A percentile compares a stretch with the other conserved stretches of the same genome.
These are phyloP conservation scores for Mustelus asterias DNA, from an alignment of 2,113 vertebrate species.

Conservation along the genomic window DNA sequence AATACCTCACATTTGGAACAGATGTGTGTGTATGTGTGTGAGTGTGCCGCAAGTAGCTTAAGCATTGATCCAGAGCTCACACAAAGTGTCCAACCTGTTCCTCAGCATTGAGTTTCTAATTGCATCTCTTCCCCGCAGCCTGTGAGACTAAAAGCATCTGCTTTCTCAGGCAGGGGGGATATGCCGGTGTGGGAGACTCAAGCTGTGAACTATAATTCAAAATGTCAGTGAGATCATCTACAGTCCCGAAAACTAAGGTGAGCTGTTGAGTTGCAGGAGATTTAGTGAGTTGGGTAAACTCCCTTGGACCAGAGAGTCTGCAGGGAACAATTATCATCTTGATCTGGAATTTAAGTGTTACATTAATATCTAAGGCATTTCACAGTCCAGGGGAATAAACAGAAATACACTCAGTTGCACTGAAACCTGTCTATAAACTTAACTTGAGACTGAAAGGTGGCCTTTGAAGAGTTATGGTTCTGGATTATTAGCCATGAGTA, in stretches of 20 bases:
- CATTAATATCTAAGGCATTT: neutral
- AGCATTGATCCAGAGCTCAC: conserved; percentile 25
- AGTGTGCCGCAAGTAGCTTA: neutral
- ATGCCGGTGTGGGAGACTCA: neutral
- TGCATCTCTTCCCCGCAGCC: conserved; percentile 22
- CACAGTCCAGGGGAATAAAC: neutral
- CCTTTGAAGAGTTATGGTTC: too few relatives aligned
- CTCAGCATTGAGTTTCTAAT: conserved; percentile 23
- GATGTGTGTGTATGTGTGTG: neutral
- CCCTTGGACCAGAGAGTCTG: neutral
- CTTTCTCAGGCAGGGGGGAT: conserved; percentile 13
- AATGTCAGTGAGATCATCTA: conserved; percentile 25
- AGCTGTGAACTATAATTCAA: conserved; percentile 23
- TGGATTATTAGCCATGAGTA: neutral
- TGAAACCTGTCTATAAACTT: neutral
- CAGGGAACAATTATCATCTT: neutral
- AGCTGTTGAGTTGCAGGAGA: neutral
- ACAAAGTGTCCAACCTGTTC: conserved; percentile 14
- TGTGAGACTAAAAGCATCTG: conserved; percentile 32
- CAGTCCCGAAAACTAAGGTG: neutral
- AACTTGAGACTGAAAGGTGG: neutral
- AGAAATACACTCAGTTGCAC: neutral
- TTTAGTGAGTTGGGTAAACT: conserved; percentile 1
- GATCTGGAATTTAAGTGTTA: neutral
- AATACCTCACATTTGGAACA: conserved; percentile 21